Base-by-base conservation (phyloP, 2,113 vertebrate species). In the Gymnogyps californianus region DNA sequence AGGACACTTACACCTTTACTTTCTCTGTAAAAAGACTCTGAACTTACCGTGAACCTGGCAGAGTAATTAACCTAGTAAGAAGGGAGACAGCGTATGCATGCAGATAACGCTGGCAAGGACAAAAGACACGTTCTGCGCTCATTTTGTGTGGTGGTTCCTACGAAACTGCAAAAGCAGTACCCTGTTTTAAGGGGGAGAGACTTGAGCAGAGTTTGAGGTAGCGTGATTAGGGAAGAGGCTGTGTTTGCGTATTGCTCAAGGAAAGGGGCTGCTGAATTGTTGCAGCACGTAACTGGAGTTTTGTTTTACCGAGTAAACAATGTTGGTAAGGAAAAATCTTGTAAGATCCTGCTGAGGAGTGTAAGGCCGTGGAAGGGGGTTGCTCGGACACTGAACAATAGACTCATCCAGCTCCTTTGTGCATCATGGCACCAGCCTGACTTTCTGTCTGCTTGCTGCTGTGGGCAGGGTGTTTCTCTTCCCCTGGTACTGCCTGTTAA, bases 111-210 rank as follows among this genome's bases (percentile, higher is more conserved):
- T 2, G 82, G 67, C 8, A 9, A 29, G 42, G 31, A 21, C 58
- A 5, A 58, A n/a, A 18, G 18, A 5, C 3, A 3, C 1, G 0
- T 40, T 13, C 10, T 8, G n/a, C 3, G 3, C 52, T 54, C 26
- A 0, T 65, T 61, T 28, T 10, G 31, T 5, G 20, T 1, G 16
- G 34, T 4, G 71, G 14, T 8, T 54, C 58, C 17, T 19, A 17
- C 61, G 42, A 3, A 58, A 21, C 13, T 31, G 42, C 47, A 6
- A 16, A 16, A 55, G 69, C 70, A 5, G n/a, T 1, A 0, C 36
- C 15, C 1, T 22, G 3, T 57, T 42, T 25, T 16, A 3, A 6
- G 21, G 32, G 24, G 4, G 29, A 31, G 58, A 47, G 65, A 11
- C n/a, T n/a, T 1, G 31, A 36, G 80, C 7, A 0, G 66, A 59